A percentile compares a stretch with the other conserved stretches of the same genome.
These are phyloP conservation scores for Peromyscus melanophrys DNA, from an alignment of 2,797 vertebrate genomes.

Conservation along the genomic window DNA sequence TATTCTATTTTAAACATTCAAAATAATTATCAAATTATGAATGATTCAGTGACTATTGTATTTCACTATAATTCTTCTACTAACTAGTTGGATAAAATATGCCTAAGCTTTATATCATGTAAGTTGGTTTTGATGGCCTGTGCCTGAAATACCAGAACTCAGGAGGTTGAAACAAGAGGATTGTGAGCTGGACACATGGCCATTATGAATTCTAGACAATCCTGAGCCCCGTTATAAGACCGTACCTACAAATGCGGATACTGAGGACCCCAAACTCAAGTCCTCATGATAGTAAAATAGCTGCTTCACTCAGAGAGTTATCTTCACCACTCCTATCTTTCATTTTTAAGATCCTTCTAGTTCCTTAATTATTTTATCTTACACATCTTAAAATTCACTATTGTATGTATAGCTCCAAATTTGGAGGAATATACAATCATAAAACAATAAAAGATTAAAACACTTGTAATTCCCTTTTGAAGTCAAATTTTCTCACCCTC, in stretches of 20 bases:
- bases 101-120: not conserved
- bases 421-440: not conserved
- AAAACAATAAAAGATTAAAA: not conserved
- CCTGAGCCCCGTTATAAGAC: not conserved
- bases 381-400: not conserved
- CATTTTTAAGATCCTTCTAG: not conserved
- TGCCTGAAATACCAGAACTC: not conserved
- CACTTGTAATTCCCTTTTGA: not conserved
- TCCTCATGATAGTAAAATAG: not conserved
- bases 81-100: not conserved
- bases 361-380: not conserved
- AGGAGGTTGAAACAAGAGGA: not conserved
- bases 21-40: slow-evolving; percentile 43
- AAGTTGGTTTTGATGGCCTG: not conserved
- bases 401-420: not conserved
- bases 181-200: not conserved
- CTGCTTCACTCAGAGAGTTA: not conserved
- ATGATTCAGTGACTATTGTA: not conserved
- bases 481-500: not conserved
- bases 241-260: not conserved
- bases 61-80: not conserved
- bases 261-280: not conserved
- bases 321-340: not conserved
- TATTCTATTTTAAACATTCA: not conserved
- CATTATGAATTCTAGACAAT: not conserved